phyloP scores from a whole-genome alignment of 2,113 vertebrate species.

The Ciconia maguari region DNA sequence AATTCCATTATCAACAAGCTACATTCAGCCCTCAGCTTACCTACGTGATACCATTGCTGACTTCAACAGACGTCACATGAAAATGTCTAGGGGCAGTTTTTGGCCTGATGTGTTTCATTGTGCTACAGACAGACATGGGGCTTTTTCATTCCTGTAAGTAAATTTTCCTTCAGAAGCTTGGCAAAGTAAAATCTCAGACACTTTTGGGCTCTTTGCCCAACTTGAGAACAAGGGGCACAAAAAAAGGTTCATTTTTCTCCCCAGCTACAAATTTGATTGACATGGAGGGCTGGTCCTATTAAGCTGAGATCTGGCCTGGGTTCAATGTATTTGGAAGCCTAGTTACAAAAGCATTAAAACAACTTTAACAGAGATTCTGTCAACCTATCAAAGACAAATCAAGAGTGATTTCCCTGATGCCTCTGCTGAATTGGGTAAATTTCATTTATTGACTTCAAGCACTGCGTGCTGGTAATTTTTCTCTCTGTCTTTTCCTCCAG shows the following conservation, averaged over 20 bases:
- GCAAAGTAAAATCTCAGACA: conserved; percentile 44
- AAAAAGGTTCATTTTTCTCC: conserved; percentile 55
- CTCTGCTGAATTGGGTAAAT: conserved; percentile 56
- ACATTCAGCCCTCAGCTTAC: background rate
- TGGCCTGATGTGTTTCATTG: background rate
- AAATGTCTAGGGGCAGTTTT: background rate
- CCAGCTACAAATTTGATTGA: conserved; percentile 51
- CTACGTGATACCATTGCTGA: background rate
- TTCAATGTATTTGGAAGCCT: conserved; percentile 61
- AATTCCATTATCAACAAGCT: conserved; percentile 15
- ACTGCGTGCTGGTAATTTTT: conserved; percentile 48
- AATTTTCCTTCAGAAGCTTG: conserved; percentile 34
- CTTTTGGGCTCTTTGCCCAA: conserved; percentile 53
- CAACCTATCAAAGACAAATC: conserved; percentile 66
- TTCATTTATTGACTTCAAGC: conserved; percentile 67
- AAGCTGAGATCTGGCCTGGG: conserved; percentile 55
- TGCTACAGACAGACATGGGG: background rate
- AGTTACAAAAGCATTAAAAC: conserved; percentile 64
- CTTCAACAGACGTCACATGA: background rate
- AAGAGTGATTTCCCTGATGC: conserved; percentile 53
- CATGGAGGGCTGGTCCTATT: conserved; percentile 32
- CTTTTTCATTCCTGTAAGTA: conserved; percentile 22
- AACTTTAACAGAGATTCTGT: conserved; percentile 65
- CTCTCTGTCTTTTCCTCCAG: conserved; percentile 28
- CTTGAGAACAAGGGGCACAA: conserved; percentile 58